Evolutionary conservation across 2,113 vertebrate genomes (phyloP).

Genomic region (Pseudorectes ferrugineus): DNA sequence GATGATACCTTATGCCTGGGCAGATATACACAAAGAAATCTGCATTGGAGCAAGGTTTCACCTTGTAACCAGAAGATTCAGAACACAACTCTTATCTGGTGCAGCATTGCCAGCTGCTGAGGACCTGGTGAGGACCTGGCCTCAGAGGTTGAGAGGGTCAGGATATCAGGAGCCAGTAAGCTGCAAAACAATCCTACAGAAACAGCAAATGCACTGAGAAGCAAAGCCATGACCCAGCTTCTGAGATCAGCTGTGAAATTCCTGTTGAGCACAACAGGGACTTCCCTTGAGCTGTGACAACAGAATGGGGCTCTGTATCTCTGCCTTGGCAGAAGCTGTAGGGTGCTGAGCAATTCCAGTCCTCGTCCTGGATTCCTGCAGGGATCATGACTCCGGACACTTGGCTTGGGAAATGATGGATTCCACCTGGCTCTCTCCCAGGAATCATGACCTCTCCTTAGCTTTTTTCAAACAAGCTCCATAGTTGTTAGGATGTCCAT

Average conservation of each 20-base stretch:
- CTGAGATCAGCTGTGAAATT: slow-evolving; percentile 1
- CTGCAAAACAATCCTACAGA: neutral
- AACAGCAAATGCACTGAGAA: neutral
- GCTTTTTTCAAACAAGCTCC: neutral
- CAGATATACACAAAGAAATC: neutral
- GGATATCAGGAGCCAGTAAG: neutral
- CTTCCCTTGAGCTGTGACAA: neutral
- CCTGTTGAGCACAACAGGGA: neutral
- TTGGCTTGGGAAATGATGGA: neutral
- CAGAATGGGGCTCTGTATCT: neutral
- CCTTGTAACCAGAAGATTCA: neutral
- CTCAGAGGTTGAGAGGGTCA: neutral
- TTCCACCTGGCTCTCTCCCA: neutral
- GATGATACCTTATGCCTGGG: neutral
- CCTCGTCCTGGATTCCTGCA: neutral
- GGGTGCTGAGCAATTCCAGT: neutral
- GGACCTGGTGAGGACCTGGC: neutral
- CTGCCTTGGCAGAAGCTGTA: neutral
- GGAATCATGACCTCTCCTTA: neutral
- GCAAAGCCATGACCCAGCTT: neutral
- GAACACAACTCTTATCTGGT: neutral
- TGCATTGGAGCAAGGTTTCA: neutral
- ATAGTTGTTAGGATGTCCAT: neutral
- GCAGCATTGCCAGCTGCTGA: neutral
- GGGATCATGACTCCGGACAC: neutral